Conservation (phyloP, 2,113 vertebrate species). For the rat (Rattus norvegicus) region GRCr8 NC_086035.1:50203001-50203500, state of each 20-base stretch:
- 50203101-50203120: not conserved
- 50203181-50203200: not conserved
- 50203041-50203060: constrained; percentile 5
- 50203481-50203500: not conserved
- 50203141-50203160: not conserved
- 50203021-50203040: constrained; percentile 13
- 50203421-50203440: not conserved
- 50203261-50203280: not conserved
- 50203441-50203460: constrained; percentile 1
- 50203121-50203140: constrained; percentile 15
- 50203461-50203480: not conserved
- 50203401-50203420: not conserved
- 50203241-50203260: constrained; percentile 26
- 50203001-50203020: not conserved
- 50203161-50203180: not conserved
- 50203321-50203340: not conserved
- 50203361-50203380: not conserved
- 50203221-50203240: not conserved
- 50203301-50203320: not conserved
- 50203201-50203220: not conserved
- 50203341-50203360: constrained; percentile 18
- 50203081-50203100: constrained; percentile 5
- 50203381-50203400: not conserved
- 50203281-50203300: not conserved
- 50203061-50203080: not conserved